Conservation (phyloP, 2,113 vertebrate genomes). For the Pelodiscus sinensis region DNA sequence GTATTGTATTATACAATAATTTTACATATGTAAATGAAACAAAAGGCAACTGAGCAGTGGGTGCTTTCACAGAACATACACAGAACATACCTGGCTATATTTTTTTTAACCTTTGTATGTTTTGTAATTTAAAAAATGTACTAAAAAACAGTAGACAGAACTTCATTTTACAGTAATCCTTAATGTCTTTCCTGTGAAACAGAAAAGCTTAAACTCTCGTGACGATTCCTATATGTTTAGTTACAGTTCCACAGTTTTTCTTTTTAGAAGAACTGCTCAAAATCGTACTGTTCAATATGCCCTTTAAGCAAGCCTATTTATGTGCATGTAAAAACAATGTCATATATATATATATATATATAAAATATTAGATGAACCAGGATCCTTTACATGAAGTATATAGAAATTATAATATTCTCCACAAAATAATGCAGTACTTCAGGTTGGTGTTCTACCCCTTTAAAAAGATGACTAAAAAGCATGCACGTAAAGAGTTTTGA, state of each 20-base stretch:
- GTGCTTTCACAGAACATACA: constrained; percentile 73
- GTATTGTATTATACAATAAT: constrained; percentile 74
- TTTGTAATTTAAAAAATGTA: constrained; percentile 48
- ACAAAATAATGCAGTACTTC: neutral
- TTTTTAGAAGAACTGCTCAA: neutral
- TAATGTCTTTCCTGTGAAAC: constrained; percentile 34
- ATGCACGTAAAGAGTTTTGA: neutral
- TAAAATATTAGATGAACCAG: neutral
- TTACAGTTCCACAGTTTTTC: constrained; percentile 38
- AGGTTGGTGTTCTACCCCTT: neutral
- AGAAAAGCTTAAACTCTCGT: constrained; percentile 26
- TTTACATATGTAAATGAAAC: constrained; percentile 79
- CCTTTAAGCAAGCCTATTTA: neutral
- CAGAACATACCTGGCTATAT: constrained; percentile 52
- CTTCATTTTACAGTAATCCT: constrained; percentile 37
- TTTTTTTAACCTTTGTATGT: constrained; percentile 45
- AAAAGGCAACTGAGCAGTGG: constrained; percentile 77
- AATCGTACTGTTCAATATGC: neutral
- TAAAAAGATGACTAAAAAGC: constrained; percentile 16
- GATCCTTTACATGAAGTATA: neutral
- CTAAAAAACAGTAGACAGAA: constrained; percentile 47
- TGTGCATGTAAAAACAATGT: neutral
- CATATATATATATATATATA: neutral
- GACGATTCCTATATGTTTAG: constrained; percentile 18
- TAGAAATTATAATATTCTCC: neutral